These are phyloP conservation scores for Anneissia japonica DNA, from an alignment of 35 echinoderm and acorn worm species.

Conservation along the genomic window DNA sequence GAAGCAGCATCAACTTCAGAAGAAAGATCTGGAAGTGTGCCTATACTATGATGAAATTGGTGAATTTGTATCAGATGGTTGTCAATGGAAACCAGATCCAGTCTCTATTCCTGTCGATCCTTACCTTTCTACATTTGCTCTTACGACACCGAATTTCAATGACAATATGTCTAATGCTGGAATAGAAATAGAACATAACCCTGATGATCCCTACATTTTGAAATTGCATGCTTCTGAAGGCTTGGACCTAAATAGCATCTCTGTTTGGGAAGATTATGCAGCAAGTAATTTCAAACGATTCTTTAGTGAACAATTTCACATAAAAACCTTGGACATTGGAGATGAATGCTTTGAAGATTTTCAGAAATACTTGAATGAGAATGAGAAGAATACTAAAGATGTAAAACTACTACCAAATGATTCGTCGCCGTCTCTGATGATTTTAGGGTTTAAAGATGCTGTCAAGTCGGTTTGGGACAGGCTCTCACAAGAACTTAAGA, in stretches of 20 bases:
- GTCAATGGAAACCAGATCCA: background rate
- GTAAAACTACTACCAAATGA: too few species aligned
- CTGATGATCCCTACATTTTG: background rate
- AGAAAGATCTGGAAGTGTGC: background rate
- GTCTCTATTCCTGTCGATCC: background rate
- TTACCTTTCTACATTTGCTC: background rate
- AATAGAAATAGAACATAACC: background rate
- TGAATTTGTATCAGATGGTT: background rate
- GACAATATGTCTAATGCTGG: background rate
- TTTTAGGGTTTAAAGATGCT: background rate
- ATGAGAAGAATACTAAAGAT: too few species aligned
- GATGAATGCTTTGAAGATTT: background rate
- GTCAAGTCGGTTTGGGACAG: background rate
- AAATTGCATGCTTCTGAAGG: background rate
- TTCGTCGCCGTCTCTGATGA: too few species aligned
- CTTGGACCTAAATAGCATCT: background rate
- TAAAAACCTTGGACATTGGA: background rate
- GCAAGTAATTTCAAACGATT: background rate
- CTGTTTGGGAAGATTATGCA: background rate
- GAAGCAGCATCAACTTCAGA: background rate
- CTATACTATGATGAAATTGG: background rate
- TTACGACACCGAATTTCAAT: background rate
- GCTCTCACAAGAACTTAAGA: background rate
- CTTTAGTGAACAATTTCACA: background rate
- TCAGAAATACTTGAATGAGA: background rate